Base-by-base conservation (phyloP, 2,888 invertebrate species). In the Hecatera dysodea region DNA sequence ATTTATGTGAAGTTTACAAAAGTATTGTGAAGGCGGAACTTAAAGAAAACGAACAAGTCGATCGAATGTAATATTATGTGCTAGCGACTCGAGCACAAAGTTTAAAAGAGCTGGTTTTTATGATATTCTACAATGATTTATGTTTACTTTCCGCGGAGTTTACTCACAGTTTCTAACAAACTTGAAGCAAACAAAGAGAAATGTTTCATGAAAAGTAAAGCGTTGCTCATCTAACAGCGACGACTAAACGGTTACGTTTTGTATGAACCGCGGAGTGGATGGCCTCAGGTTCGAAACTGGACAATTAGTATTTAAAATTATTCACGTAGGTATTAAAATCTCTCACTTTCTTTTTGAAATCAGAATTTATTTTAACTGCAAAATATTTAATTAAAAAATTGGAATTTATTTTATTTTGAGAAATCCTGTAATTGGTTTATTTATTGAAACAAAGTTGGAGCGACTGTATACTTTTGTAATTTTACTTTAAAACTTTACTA, bases 61-160 rank as follows among this genome's bases (percentile, higher is more conserved):
- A 74, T 74, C 50, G 56, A 66, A 72, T 17, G 29, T 57, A 52
- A 57, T 52, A 57, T 53, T 59, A 74, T 74, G 56, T 74, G 50
- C 27, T 72, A 57, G 39, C 33, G 46, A 74, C 29, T 67, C 27
- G 12, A 1, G 24, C 36, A 52, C 50, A 57, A 72, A 57, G 57
- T 74, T 72, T 57, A 44, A 57, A 67, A 57, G 19, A 66, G 33
- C 19, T 15, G 1, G 27, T 74, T 72, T 72, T 67, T 74, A 57
- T 66, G 50, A 74, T 67, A 66, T 52, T 72, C 67, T 39, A 66
- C 56, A 50, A 44, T 46, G 48, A 66, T 72, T 27, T 72, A 74
- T 66, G 65, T 73, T 74, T 50, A 74, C 56, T 44, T 74, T 50
- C 27, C 15, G 44, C 22, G 8, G 19, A 66, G 33, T 65, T 72